Percentiles rank a stretch among this genome's conserved stretches.
Evolutionary conservation across 1,140 invertebrate genomes (phyloP).

Genomic region (Scylla paramamosain): DNA sequence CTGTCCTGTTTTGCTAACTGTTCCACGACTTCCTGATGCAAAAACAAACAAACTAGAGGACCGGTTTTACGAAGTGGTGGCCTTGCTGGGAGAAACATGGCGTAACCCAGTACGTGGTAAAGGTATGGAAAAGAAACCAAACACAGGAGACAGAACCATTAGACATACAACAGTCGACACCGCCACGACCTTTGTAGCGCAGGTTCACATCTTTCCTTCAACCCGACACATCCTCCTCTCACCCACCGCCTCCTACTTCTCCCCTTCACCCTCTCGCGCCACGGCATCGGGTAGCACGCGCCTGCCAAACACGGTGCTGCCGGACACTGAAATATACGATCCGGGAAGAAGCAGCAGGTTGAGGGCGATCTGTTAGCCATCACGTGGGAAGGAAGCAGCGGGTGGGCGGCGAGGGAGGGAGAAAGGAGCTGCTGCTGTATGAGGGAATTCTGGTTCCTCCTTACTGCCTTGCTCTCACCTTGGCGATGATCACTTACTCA

Average conservation of each 20-base stretch:
- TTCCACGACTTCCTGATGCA: not conserved
- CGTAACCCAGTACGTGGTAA: not conserved
- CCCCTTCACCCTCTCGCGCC: not conserved
- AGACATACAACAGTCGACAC: constrained; percentile 1
- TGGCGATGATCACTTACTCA: constrained; percentile 20
- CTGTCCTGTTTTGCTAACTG: not conserved
- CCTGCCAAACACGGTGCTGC: not conserved
- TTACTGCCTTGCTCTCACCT: not conserved
- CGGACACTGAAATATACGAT: constrained; percentile 14
- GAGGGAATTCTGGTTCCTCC: not conserved
- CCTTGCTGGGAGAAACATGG: not conserved
- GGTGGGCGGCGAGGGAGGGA: not conserved
- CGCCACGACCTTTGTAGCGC: not conserved
- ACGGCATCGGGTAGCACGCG: not conserved
- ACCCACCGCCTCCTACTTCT: not conserved
- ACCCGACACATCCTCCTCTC: not conserved
- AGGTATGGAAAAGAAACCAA: not conserved
- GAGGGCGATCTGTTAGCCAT: constrained; percentile 8
- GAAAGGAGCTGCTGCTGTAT: not conserved
- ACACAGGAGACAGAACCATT: not conserved
- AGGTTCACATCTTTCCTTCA: not conserved
- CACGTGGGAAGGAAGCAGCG: not conserved
- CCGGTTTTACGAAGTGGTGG: not conserved
- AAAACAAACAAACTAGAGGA: not conserved
- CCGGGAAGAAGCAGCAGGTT: not conserved